Percentiles rank a stretch among this genome's conserved stretches.
These are phyloP conservation scores for Metridium senile DNA, from an alignment of 92 coral and sea anemone genomes.

Conservation along the genomic window DNA sequence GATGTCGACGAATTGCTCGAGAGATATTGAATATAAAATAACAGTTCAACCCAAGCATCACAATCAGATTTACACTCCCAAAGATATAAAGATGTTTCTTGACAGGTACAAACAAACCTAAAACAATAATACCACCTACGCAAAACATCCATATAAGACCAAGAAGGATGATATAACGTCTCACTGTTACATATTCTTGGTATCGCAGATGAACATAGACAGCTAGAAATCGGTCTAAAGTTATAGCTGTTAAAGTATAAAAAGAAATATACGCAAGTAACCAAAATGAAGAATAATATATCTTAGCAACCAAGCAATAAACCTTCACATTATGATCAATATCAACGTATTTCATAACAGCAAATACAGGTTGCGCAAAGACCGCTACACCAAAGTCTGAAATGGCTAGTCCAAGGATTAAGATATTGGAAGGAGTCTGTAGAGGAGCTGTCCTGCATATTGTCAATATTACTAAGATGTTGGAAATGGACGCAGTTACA, in stretches of 20 bases:
- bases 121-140: not conserved
- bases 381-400: not conserved
- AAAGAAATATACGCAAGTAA: not conserved
- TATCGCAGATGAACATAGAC: not conserved
- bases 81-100: too few relatives aligned
- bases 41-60: too few relatives aligned
- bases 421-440: not conserved
- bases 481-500: not conserved
- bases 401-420: constrained; percentile 3
- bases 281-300: not conserved
- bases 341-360: not conserved
- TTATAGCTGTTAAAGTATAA: not conserved
- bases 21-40: too few relatives aligned
- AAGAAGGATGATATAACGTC: not conserved
- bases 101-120: not conserved
- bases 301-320: not conserved
- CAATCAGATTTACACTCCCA: too few relatives aligned
- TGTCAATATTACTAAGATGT: not conserved
- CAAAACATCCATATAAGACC: not conserved
- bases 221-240: not conserved
- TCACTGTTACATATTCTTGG: not conserved
- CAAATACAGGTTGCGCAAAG: not conserved
- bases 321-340: not conserved
- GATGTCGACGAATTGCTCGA: not conserved
- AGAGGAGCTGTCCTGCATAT: not conserved